phyloP scores from a whole-genome alignment of 30 jellyfish, hydroid and myxozoan genomes.

The Hydractinia symbiolongicarpus region DNA sequence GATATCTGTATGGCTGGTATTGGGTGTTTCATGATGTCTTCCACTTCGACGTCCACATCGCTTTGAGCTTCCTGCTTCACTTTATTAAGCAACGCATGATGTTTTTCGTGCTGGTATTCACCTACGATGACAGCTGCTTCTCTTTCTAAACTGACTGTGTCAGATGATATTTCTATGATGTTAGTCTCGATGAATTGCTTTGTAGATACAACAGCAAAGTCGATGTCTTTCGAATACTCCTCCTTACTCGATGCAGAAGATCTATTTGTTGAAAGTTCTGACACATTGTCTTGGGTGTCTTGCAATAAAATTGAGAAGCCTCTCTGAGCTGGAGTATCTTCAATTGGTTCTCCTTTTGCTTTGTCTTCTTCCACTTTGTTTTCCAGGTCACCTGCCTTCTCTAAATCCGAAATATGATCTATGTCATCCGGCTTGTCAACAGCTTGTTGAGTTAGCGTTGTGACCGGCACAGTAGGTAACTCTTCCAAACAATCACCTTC shows the following conservation, averaged over 20 bases:
- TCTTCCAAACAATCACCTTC: background rate
- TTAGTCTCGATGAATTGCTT: background rate
- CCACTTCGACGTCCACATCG: background rate
- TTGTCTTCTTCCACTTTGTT: background rate
- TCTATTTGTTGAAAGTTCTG: background rate
- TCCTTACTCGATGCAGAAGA: background rate
- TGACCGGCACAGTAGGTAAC: too few relatives aligned
- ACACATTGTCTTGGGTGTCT: too few relatives aligned
- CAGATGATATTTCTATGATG: background rate
- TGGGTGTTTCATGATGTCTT: too few relatives aligned
- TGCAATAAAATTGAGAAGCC: too few relatives aligned
- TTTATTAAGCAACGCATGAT: too few relatives aligned
- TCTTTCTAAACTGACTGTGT: background rate
- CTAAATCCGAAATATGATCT: background rate
- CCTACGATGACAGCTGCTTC: background rate
- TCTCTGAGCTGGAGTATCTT: too few relatives aligned
- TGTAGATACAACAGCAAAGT: slow-evolving; percentile 3
- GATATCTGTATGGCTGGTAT: background rate
- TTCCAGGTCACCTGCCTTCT: background rate
- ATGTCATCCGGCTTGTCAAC: too few relatives aligned
- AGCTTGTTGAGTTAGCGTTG: too few relatives aligned
- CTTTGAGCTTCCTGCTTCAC: background rate
- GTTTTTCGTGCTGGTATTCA: background rate
- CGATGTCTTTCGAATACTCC: background rate
- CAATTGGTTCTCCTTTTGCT: background rate